These are phyloP conservation scores for Lepidurus packardi DNA, from an alignment of 1,140 invertebrate genomes.

Conservation along the genomic window DNA sequence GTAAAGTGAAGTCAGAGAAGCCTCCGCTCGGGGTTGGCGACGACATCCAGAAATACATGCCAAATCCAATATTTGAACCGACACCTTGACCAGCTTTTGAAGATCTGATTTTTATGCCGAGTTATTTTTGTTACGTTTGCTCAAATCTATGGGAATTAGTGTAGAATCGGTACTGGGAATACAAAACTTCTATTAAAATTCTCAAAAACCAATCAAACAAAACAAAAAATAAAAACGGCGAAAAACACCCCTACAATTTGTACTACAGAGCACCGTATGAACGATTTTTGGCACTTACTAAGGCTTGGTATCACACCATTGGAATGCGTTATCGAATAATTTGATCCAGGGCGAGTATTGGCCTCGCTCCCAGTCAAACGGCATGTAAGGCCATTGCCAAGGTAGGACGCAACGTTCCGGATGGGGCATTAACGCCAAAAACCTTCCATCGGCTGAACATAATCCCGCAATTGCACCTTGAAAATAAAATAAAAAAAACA, in stretches of 20 bases:
- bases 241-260: background rate
- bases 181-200: background rate
- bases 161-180: no score
- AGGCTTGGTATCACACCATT: slow-evolving; percentile 55
- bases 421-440: slow-evolving; percentile 97
- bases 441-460: slow-evolving; percentile 80
- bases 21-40: background rate
- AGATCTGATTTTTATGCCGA: background rate
- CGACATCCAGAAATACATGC: background rate
- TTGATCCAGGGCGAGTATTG: slow-evolving; percentile 75
- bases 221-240: no score
- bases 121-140: background rate
- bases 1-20: background rate
- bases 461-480: slow-evolving; percentile 76
- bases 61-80: background rate
- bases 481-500: slow-evolving; percentile 34
- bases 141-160: background rate
- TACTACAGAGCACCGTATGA: background rate
- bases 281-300: slow-evolving; percentile 6
- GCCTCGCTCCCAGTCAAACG: slow-evolving; percentile 47
- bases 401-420: slow-evolving; percentile 80
- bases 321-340: slow-evolving; percentile 86
- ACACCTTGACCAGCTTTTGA: background rate
- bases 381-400: slow-evolving; percentile 79
- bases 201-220: background rate